These are phyloP conservation scores for Hypanus sabinus DNA, from an alignment of 2,113 vertebrate genomes.

Conservation along the genomic window DNA sequence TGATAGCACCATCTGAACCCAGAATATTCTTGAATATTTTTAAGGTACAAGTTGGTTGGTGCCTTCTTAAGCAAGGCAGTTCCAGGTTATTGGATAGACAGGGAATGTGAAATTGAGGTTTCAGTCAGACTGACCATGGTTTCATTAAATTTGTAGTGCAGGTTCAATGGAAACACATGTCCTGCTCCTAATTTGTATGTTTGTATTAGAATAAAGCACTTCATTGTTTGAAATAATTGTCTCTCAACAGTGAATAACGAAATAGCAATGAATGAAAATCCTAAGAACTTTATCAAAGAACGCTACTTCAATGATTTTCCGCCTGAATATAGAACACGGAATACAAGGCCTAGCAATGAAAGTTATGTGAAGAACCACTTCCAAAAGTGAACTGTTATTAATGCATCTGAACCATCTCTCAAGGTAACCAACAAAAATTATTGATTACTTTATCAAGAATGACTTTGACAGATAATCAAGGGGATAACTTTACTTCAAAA, in stretches of 20 bases:
- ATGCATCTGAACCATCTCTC: background rate
- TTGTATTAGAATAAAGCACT: too few relatives aligned
- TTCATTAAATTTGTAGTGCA: too few relatives aligned
- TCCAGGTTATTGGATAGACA: too few relatives aligned
- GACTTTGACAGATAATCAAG: background rate
- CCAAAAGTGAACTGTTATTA: background rate
- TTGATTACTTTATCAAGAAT: background rate
- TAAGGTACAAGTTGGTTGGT: too few relatives aligned
- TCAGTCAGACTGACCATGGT: too few relatives aligned
- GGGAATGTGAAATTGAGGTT: too few relatives aligned
- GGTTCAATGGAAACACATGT: too few relatives aligned
- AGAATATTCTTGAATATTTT: too few relatives aligned
- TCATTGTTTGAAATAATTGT: background rate
- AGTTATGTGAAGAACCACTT: background rate
- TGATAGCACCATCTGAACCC: too few relatives aligned
- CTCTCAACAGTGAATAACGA: conserved; percentile 61
- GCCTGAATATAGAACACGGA: background rate
- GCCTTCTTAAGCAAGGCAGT: too few relatives aligned
- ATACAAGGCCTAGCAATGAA: background rate
- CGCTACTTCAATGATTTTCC: background rate
- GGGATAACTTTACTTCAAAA: background rate
- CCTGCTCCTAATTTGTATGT: too few relatives aligned
- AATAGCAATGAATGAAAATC: conserved; percentile 38
- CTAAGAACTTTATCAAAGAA: conserved; percentile 36
- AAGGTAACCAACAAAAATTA: background rate